Base-by-base conservation (phyloP, 2,113 vertebrate species). In the Microtus montanus region DNA sequence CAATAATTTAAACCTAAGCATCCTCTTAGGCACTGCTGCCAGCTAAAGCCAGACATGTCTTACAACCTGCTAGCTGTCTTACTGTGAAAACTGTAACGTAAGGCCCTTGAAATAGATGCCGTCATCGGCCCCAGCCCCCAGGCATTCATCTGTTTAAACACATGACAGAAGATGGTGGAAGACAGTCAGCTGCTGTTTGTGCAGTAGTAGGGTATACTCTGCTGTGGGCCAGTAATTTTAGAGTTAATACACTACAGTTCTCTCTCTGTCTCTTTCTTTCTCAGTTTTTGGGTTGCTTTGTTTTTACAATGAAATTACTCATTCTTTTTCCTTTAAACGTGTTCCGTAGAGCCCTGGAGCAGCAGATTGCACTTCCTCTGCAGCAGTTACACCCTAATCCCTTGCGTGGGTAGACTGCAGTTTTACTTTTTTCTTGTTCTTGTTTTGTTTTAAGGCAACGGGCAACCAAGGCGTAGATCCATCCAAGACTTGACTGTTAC, bases 401-500 rank as follows among this genome's bases (percentile, higher is more conserved):
- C 92, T 78, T 96, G 52, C 96, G 90, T 98, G 90, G 98, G 82
- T 95, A 96, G 96, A 91, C 98, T 97, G 98, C 97, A 98, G 91
- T 97, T 92, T 90, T 38, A 88, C 49, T 98, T 97, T 97, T 92
- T 97, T 97, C 7, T 19, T 83, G n/a, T 63, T 97, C 97, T 97
- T 93, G 97, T 98, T 96, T 97, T 85, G 58, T 97, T 97, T 98
- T 98, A 99, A 98, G 98, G 99, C 96, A 99, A 99, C 80, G 99
- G 99, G 90, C 98, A 99, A 87, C 99, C 99, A 98, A 99, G 99
- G 98, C 99, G 99, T 79, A 99, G 99, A 97, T 99, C 99, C 86
- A 98, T 99, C 93, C 99, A 99, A 98, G 99, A 99, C 96, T 99
- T 99, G 91, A 99, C 98, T 78, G 98, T 98, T 96, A 98, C 99